Evolutionary conservation across 2,113 vertebrate species (phyloP).

Genomic region (Mugil cephalus): DNA sequence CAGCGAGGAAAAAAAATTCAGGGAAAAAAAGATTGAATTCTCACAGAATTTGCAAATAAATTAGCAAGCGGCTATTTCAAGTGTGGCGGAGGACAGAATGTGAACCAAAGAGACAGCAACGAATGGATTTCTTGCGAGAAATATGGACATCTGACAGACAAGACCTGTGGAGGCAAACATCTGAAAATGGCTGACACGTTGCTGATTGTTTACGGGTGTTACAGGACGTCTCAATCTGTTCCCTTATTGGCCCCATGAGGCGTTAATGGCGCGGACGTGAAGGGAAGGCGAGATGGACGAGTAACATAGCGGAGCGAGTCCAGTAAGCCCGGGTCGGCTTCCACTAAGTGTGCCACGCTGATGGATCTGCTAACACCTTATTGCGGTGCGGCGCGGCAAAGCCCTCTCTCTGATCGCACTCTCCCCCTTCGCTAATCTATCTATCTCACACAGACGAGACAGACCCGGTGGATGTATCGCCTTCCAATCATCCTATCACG

Average conservation of each 20-base stretch:
- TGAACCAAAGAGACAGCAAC: slow-evolving; percentile 18
- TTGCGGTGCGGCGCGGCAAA: slow-evolving; percentile 32
- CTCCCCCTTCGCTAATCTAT: slow-evolving; percentile 49
- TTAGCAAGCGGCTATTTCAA: slow-evolving; percentile 9
- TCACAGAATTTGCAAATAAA: slow-evolving; percentile 40
- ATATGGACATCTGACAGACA: slow-evolving; percentile 36
- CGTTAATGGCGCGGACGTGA: slow-evolving; percentile 22
- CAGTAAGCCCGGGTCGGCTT: slow-evolving; percentile 40
- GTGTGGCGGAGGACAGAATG: slow-evolving; percentile 10
- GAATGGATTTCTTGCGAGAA: slow-evolving; percentile 22
- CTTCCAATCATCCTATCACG: slow-evolving; percentile 69
- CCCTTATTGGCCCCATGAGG: slow-evolving; percentile 20
- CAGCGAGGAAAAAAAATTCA: slow-evolving; percentile 26
- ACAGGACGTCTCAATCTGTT: slow-evolving; percentile 35
- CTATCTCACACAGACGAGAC: slow-evolving; percentile 58
- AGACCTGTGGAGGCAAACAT: slow-evolving; percentile 10
- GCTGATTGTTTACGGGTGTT: slow-evolving; percentile 20
- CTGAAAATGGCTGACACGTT: slow-evolving; percentile 30
- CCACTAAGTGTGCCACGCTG: slow-evolving; percentile 37
- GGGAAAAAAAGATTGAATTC: slow-evolving; percentile 38
- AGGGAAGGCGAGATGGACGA: slow-evolving; percentile 6
- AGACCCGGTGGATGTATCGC: slow-evolving; percentile 52
- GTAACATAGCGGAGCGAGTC: slow-evolving; percentile 29
- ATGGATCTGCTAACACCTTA: slow-evolving; percentile 63
- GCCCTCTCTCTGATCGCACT: slow-evolving; percentile 35